Evolutionary conservation across 2,888 invertebrate species (phyloP).

Genomic region (Esperia sulphurella): DNA sequence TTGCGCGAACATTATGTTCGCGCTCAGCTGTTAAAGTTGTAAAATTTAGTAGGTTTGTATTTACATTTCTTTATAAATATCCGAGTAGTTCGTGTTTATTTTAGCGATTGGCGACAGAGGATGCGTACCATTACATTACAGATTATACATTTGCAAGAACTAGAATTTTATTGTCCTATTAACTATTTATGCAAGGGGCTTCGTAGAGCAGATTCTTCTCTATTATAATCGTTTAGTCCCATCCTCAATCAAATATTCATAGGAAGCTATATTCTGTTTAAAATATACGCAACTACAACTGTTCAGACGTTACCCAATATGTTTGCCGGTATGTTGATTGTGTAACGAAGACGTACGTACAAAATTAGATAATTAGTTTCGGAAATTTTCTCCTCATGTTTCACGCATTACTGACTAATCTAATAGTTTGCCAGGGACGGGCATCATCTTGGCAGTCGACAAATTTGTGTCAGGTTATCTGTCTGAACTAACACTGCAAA

Average conservation of each 20-base stretch:
- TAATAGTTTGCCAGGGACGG: conserved; percentile 1
- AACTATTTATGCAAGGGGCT: no score
- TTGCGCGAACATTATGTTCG: conserved; percentile 6
- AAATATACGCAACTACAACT: conserved; percentile 8
- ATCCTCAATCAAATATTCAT: neutral
- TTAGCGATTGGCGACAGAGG: no score
- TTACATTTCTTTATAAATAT: no score
- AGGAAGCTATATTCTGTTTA: neutral
- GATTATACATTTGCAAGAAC: no score
- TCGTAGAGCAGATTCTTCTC: neutral
- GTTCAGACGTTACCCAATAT: conserved; percentile 5
- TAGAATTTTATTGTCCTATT: no score
- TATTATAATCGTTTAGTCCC: neutral
- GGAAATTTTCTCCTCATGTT: conserved; percentile 16
- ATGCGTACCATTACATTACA: no score
- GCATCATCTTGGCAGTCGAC: neutral
- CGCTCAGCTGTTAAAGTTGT: neutral
- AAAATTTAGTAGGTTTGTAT: neutral
- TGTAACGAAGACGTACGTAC: conserved; percentile 8
- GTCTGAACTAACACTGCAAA: neutral
- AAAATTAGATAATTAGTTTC: conserved; percentile 17
- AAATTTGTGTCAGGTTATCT: neutral
- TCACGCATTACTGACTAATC: conserved; percentile 7
- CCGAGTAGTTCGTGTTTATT: no score
- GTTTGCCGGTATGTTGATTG: conserved; percentile 7